These are phyloP conservation scores for Phrynocephalus guinanensis DNA, from an alignment of 2,797 vertebrate genomes.

Conservation along the genomic window DNA sequence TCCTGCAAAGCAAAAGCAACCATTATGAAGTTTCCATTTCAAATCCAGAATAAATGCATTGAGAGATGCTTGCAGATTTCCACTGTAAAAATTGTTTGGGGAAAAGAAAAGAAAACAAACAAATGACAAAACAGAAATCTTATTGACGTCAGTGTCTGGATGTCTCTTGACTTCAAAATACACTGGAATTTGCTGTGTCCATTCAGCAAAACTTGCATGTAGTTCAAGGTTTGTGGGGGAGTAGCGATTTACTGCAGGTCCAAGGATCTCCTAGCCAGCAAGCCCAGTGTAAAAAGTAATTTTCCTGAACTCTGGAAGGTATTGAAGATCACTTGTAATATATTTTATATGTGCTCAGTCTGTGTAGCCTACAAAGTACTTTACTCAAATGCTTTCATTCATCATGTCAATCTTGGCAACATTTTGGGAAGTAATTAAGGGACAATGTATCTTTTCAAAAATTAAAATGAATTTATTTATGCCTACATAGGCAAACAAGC, in stretches of 20 bases:
- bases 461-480: not conserved
- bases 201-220: not conserved
- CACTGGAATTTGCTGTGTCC: not conserved
- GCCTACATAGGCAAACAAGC: not conserved
- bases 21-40: constrained; percentile 32
- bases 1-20: constrained; percentile 13
- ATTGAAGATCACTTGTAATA: not conserved
- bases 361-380: not conserved
- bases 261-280: too few species aligned
- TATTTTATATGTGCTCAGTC: not conserved
- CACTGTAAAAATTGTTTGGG: not conserved
- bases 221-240: too few species aligned
- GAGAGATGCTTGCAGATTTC: constrained; percentile 10
- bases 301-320: too few species aligned
- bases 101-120: not conserved
- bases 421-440: not conserved
- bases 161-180: not conserved
- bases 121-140: not conserved
- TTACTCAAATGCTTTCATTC: not conserved
- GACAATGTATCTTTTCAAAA: not conserved
- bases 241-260: too few species aligned
- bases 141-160: not conserved
- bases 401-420: not conserved
- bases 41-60: constrained; percentile 20
- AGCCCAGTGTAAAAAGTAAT: too few species aligned